These are phyloP conservation scores for Iguana delicatissima DNA, from an alignment of 2,797 vertebrate genomes.

Conservation along the genomic window DNA sequence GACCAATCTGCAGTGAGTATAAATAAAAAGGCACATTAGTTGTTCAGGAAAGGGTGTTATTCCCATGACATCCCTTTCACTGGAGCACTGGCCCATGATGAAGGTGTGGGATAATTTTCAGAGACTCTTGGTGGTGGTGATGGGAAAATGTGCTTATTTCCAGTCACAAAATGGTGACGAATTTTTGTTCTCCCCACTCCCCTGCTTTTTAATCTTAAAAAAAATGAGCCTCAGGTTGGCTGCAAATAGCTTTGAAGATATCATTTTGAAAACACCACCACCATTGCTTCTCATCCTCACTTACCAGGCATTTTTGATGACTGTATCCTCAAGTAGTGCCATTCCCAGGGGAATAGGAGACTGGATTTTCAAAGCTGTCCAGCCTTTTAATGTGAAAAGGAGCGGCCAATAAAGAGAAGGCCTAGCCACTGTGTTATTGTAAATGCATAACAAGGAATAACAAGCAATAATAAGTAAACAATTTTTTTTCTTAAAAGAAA, in stretches of 20 bases:
- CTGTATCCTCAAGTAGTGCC: neutral
- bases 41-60: neutral
- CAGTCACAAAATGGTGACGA: neutral
- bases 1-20: neutral
- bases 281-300: no score
- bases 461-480: no score
- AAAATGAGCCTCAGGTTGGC: neutral
- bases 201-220: no score
- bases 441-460: neutral
- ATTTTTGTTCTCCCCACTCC: neutral
- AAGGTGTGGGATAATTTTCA: neutral
- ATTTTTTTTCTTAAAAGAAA: no score
- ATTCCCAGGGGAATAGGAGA: neutral
- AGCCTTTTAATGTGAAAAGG: neutral
- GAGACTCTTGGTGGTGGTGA: neutral
- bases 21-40: neutral
- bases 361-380: neutral
- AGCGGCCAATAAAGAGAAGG: neutral
- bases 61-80: neutral
- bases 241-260: neutral
- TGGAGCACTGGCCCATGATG: neutral
- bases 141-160: neutral
- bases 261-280: neutral
- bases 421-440: neutral
- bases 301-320: no score